Conservation (phyloP, 2,113 vertebrate species). For the Prionailurus bengalensis region DNA sequence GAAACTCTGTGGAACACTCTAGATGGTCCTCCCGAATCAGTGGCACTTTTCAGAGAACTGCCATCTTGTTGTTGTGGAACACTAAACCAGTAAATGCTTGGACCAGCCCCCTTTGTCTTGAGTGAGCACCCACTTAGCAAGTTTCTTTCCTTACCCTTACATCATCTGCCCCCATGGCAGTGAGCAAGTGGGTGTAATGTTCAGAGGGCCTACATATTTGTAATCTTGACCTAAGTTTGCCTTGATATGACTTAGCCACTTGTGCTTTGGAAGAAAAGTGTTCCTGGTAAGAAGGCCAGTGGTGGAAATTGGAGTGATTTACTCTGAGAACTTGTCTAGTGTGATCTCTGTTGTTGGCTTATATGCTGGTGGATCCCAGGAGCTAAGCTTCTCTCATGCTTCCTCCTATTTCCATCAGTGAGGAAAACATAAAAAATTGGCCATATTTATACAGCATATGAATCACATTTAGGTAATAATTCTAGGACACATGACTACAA, state of each 20-base stretch:
- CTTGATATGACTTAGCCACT: slow-evolving; percentile 35
- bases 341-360: background rate
- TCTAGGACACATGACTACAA: background rate
- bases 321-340: background rate
- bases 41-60: background rate
- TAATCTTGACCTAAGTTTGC: slow-evolving; percentile 63
- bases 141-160: background rate
- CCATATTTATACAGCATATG: background rate
- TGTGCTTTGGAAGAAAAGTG: background rate
- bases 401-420: background rate
- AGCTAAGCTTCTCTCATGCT: background rate
- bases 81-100: background rate
- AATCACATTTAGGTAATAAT: slow-evolving; percentile 44
- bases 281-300: background rate
- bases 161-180: background rate
- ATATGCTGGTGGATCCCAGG: background rate
- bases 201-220: background rate
- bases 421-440: slow-evolving; percentile 24
- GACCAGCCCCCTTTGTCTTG: background rate
- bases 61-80: background rate
- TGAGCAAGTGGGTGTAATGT: slow-evolving; percentile 5
- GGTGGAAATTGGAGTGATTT: background rate
- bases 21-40: background rate
- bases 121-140: background rate
- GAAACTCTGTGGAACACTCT: background rate